Conservation (phyloP, 1,140 invertebrate genomes). For the Nasonia giraulti region DNA sequence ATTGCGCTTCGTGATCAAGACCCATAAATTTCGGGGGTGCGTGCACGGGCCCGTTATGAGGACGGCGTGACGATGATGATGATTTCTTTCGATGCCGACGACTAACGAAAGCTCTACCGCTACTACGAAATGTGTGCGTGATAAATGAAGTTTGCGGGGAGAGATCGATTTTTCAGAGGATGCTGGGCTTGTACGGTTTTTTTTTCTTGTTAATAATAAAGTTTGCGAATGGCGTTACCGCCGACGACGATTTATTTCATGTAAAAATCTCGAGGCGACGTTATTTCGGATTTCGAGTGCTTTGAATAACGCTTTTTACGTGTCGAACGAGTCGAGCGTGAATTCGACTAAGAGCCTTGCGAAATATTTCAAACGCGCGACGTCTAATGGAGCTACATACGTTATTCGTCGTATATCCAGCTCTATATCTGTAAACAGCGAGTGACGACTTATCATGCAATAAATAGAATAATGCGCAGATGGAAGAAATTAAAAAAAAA, state of each 20-base stretch:
- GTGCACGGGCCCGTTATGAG: constrained; percentile 5
- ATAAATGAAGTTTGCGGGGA: constrained; percentile 21
- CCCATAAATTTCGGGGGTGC: constrained; percentile 20
- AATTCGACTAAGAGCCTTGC: neutral
- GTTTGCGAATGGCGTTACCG: no score
- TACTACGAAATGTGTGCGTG: neutral
- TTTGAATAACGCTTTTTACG: no score
- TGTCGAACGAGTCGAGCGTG: neutral
- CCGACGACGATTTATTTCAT: neutral
- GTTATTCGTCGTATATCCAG: no score
- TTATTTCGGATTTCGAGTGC: neutral
- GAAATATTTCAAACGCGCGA: no score
- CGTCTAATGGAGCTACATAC: no score
- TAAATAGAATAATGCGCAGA: neutral
- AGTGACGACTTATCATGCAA: neutral
- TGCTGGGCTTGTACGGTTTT: neutral
- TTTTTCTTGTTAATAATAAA: neutral
- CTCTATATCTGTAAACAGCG: no score
- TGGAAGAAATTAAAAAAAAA: neutral
- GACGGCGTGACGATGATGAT: neutral
- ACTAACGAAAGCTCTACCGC: neutral
- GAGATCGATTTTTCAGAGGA: neutral
- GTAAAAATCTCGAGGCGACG: neutral
- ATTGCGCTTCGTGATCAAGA: constrained; percentile 8
- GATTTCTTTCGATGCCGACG: neutral